phyloP scores from a whole-genome alignment of 2,113 vertebrate species.

The Microtus richardsoni region DNA sequence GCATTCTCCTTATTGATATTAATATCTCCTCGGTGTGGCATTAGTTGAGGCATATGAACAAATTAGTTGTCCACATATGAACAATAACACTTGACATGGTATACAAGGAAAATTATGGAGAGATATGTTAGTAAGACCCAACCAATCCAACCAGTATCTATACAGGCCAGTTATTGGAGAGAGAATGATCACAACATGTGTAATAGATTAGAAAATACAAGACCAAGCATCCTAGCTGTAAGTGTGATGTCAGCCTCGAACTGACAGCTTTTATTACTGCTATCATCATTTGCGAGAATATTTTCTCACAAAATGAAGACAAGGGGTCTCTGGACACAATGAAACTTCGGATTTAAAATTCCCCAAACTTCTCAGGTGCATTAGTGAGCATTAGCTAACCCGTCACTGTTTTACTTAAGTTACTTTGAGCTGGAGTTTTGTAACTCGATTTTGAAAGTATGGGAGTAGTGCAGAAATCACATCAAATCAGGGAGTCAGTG shows the following conservation, averaged over 20 bases:
- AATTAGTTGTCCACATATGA: not conserved
- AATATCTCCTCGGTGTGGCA: not conserved
- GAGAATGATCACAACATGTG: not conserved
- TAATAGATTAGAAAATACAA: not conserved
- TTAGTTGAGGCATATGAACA: slow-evolving; percentile 66
- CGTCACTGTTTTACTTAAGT: not conserved
- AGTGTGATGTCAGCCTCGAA: not conserved
- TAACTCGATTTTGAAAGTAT: slow-evolving; percentile 31
- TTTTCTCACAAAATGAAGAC: not conserved
- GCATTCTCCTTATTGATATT: not conserved
- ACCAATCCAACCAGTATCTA: not conserved
- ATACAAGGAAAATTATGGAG: not conserved
- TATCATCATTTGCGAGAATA: not conserved
- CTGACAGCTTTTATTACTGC: slow-evolving; percentile 5
- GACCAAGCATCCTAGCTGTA: not conserved
- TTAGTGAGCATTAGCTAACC: not conserved
- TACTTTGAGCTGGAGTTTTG: not conserved
- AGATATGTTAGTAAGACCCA: not conserved
- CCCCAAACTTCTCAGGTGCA: not conserved
- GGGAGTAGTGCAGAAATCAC: not conserved
- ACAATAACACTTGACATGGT: not conserved
- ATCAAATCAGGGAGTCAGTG: not conserved
- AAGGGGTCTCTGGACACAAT: not conserved
- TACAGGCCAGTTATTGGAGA: not conserved
- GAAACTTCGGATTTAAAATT: not conserved